Percentiles rank a stretch among this genome's conserved stretches.
phyloP scores from a whole-genome alignment of 2,113 vertebrate species.

The Trochalopteron elliotii region DNA sequence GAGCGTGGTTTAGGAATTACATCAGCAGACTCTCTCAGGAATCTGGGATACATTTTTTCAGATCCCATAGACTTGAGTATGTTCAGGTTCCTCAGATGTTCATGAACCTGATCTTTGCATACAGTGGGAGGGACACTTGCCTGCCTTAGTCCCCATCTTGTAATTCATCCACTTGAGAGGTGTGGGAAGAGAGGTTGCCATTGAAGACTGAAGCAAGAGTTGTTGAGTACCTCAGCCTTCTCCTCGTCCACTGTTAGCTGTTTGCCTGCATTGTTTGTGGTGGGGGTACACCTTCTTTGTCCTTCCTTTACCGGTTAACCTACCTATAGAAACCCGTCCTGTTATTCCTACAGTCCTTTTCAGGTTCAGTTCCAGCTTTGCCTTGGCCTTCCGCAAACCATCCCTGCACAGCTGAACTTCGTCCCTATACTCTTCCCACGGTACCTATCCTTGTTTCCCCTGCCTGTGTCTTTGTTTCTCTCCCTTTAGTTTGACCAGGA shows the following conservation, averaged over 20 bases:
- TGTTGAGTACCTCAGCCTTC: neutral
- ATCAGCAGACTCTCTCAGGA: neutral
- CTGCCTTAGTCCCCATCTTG: neutral
- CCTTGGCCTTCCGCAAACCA: neutral
- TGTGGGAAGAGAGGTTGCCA: neutral
- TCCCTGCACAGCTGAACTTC: neutral
- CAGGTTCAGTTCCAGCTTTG: neutral
- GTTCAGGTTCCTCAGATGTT: neutral
- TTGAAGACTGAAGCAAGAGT: neutral
- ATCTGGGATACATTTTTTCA: neutral
- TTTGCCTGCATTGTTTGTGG: neutral
- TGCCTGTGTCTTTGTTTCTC: neutral
- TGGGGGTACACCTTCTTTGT: neutral
- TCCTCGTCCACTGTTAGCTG: rapidly evolving
- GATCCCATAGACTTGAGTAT: neutral
- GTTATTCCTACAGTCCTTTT: neutral
- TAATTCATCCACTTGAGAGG: neutral
- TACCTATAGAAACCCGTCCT: neutral
- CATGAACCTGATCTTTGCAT: neutral
- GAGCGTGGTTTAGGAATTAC: neutral
- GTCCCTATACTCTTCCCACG: neutral
- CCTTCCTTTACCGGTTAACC: neutral
- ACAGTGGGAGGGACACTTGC: neutral
- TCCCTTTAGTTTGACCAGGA: neutral
- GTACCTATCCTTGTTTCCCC: neutral